Conservation (phyloP, 1,140 invertebrate genomes). For the Diorhabda carinulata region DNA sequence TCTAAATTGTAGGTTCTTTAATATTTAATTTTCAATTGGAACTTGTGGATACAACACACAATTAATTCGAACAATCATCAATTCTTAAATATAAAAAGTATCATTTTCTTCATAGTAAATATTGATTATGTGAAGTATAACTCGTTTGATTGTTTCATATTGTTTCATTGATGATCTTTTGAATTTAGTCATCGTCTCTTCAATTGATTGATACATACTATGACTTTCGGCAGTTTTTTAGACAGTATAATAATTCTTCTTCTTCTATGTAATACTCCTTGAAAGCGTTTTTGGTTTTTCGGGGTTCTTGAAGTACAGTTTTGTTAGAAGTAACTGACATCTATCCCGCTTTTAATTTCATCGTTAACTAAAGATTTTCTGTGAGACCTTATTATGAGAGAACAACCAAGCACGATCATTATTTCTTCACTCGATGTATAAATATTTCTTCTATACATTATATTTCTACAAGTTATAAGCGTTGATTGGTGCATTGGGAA, state of each 20-base stretch:
- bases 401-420: not conserved
- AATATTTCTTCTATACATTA: not conserved
- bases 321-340: not conserved
- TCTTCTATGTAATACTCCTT: slow-evolving; percentile 19
- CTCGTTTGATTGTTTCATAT: not conserved
- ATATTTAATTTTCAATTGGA: no score
- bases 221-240: not conserved
- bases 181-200: not conserved
- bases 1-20: no score
- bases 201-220: slow-evolving; percentile 1
- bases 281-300: not conserved
- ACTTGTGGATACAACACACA: no score
- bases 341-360: not conserved
- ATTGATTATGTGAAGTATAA: not conserved
- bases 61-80: no score
- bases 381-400: not conserved
- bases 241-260: not conserved
- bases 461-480: not conserved
- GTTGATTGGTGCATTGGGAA: not conserved
- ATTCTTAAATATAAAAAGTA: no score
- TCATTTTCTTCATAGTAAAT: no score
- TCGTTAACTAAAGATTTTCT: not conserved
- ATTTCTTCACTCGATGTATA: not conserved
- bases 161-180: not conserved
- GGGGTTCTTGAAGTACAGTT: not conserved